Evolutionary conservation across 2,797 vertebrate genomes (phyloP), one percentile per base, ranked within the genome.

Genomic region (Tolypeutes matacus): DNA sequence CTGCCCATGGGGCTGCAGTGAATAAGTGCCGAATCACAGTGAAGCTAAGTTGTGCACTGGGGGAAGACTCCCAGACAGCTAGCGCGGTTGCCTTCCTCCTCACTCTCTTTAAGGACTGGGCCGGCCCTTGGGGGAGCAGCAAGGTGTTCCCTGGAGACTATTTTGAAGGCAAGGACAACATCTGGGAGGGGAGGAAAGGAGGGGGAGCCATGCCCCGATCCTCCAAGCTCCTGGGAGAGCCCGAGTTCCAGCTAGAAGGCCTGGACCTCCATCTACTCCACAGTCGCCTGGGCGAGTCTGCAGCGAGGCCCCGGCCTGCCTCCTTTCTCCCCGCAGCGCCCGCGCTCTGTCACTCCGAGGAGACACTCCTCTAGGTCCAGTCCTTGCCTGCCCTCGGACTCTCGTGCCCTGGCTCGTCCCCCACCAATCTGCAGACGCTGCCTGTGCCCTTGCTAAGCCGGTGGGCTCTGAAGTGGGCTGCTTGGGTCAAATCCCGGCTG

Each of bases 11-110:
- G 89, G 94, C 87, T 46, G 56, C 0, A 0, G 75, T 97, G 94
- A 95, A 83, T 97, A 96, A 94, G 85, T 85, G 91, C 88, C 12
- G 58, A 94, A 96, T 96, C 72, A 58, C 91, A 80, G 82, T 73
- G 96, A 93, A 82, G 36, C 84, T 96, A 93, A 97, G 92, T 82
- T 85, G 94, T 73, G 76, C 5, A 0, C 90, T 91, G 89, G 96
- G 94, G 58, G 85, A 51, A 76, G n/a, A 83, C 94, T 96, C 89
- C 76, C 86, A 67, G 62, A 62, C 56, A 96, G 89, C 21, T 60
- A 17, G 1, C 20, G 2, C 0, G 0, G 3, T 91, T 0, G 0
- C 56, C 4, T 18, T 17, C 15, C 86, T 95, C 96, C 95, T 42
- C 3, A 12, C 31, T 77, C 42, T 34, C 29, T 46, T 96, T 49